A percentile compares a stretch with the other conserved stretches of the same genome.
These are phyloP conservation scores for Anolis apletophallus DNA, from an alignment of 2,797 vertebrate genomes.

Conservation along the genomic window DNA sequence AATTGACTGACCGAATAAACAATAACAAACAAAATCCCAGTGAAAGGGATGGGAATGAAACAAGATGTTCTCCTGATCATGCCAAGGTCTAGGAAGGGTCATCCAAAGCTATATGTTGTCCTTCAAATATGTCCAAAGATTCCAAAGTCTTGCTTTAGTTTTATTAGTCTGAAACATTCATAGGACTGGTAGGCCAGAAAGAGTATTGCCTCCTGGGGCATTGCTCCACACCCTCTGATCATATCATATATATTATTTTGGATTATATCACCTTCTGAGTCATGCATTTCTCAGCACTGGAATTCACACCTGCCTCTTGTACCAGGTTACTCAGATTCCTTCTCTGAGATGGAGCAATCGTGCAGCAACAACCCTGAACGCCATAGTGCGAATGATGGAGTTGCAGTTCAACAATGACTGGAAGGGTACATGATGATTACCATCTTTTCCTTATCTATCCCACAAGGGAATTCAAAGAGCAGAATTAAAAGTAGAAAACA, in stretches of 20 bases:
- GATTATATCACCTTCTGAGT: constrained; percentile 21
- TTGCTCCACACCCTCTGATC: background rate
- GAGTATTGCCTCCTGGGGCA: background rate
- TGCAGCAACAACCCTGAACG: too few relatives aligned
- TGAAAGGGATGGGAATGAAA: too few relatives aligned
- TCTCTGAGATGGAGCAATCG: too few relatives aligned
- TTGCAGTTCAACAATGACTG: background rate
- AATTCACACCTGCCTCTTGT: background rate
- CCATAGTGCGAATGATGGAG: too few relatives aligned
- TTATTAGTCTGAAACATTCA: background rate
- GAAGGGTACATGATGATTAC: background rate
- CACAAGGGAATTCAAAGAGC: background rate
- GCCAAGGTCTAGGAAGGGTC: too few relatives aligned
- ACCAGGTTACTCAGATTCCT: background rate
- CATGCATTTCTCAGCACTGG: background rate
- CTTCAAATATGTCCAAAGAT: background rate
- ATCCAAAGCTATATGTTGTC: background rate
- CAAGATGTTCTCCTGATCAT: too few relatives aligned
- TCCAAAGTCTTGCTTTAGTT: background rate
- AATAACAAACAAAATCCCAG: too few relatives aligned
- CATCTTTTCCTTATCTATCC: too few relatives aligned
- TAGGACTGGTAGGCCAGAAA: background rate
- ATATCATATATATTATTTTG: background rate
- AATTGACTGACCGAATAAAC: too few relatives aligned
- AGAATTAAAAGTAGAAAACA: background rate